phyloP scores from a whole-genome alignment of 2,797 vertebrate species.

The Poeciliopsis infans region DNA sequence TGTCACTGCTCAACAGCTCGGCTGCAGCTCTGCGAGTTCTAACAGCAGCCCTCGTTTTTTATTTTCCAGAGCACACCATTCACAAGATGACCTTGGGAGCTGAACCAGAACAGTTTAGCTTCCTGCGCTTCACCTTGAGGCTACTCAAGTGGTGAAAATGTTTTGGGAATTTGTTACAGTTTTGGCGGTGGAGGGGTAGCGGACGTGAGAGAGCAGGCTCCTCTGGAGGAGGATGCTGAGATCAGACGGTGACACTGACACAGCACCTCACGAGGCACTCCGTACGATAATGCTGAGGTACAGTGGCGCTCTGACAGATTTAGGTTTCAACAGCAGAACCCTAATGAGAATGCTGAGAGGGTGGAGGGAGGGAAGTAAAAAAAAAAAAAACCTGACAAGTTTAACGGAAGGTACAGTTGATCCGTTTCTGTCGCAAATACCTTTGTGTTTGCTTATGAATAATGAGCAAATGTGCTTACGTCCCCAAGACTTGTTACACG shows the following conservation, averaged over 20 bases:
- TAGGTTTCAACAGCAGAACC: slow-evolving; percentile 61
- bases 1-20: slow-evolving; percentile 53
- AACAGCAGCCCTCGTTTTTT: slow-evolving; percentile 36
- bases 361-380: no score
- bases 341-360: slow-evolving; percentile 43
- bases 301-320: slow-evolving; percentile 62
- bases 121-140: slow-evolving; percentile 30
- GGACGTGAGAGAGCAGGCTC: not conserved
- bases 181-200: not conserved
- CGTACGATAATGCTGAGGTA: slow-evolving; percentile 6
- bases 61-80: slow-evolving; percentile 38
- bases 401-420: slow-evolving; percentile 64
- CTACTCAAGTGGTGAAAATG: slow-evolving; percentile 16
- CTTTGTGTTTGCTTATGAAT: slow-evolving; percentile 28
- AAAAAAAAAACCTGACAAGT: slow-evolving; percentile 58
- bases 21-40: slow-evolving; percentile 58
- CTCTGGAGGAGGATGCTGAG: not conserved
- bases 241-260: slow-evolving; percentile 21
- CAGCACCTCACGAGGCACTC: slow-evolving; percentile 11
- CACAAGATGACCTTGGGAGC: slow-evolving; percentile 40
- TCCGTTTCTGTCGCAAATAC: slow-evolving; percentile 63
- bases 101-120: slow-evolving; percentile 33
- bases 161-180: slow-evolving; percentile 19
- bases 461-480: slow-evolving; percentile 8
- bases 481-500: not conserved